These are phyloP conservation scores for Urocitellus parryii DNA, from an alignment of 2,113 vertebrate species.

Conservation along the genomic window DNA sequence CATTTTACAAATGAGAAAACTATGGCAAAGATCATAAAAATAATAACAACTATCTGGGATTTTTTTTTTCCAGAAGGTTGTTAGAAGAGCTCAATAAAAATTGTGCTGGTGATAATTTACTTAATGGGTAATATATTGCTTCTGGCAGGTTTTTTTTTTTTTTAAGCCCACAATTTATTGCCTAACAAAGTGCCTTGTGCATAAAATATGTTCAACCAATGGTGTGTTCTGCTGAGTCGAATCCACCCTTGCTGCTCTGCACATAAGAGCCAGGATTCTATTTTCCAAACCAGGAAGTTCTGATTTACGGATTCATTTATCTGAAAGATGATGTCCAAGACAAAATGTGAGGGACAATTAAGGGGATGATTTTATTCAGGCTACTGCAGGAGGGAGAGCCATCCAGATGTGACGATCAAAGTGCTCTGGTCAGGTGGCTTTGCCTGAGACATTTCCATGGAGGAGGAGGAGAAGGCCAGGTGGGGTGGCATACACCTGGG, in stretches of 20 bases:
- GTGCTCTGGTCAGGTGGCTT: background rate
- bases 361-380: background rate
- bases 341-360: background rate
- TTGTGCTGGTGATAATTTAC: background rate
- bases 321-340: conserved; percentile 70
- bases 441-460: background rate
- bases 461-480: background rate
- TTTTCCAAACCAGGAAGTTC: conserved; percentile 19
- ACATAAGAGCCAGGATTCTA: background rate
- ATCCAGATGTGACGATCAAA: background rate
- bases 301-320: background rate
- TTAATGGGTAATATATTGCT: background rate
- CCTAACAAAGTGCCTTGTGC: background rate
- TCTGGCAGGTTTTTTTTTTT: background rate
- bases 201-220: background rate
- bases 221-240: background rate
- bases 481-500: background rate
- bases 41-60: background rate
- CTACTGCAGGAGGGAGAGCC: background rate
- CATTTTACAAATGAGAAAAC: background rate
- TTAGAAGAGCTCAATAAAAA: background rate
- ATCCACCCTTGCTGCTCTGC: background rate
- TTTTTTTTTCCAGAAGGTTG: background rate
- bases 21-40: background rate
- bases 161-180: background rate